These are phyloP conservation scores for Enchytraeus crypticus DNA, from an alignment of 2,888 invertebrate species.

Conservation along the genomic window DNA sequence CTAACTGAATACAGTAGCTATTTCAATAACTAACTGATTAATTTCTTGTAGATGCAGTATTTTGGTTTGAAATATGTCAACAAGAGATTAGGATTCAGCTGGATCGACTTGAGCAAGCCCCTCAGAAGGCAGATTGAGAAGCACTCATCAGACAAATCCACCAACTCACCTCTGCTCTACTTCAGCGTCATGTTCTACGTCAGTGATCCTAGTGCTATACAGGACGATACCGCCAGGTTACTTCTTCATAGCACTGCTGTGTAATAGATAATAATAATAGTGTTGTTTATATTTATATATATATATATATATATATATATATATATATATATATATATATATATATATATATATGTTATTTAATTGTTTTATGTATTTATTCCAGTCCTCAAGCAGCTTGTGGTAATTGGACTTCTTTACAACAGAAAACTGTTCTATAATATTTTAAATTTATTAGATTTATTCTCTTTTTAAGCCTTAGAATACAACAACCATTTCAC, in stretches of 20 bases:
- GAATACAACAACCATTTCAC: too few relatives aligned
- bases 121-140: slow-evolving; percentile 89
- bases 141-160: slow-evolving; percentile 55
- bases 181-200: slow-evolving; percentile 92
- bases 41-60: slow-evolving; percentile 62
- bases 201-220: slow-evolving; percentile 73
- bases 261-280: background rate
- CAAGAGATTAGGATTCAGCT: slow-evolving; percentile 55
- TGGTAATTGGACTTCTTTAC: too few relatives aligned
- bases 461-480: too few relatives aligned
- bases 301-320: background rate
- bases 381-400: background rate
- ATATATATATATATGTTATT: too few relatives aligned
- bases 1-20: too few relatives aligned
- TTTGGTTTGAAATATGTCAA: slow-evolving; percentile 80
- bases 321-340: background rate
- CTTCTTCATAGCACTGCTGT: background rate
- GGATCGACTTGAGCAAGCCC: slow-evolving; percentile 88
- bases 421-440: too few relatives aligned
- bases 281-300: background rate
- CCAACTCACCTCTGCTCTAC: slow-evolving; percentile 58
- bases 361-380: background rate
- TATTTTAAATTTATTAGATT: too few relatives aligned
- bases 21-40: background rate
- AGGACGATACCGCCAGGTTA: slow-evolving; percentile 81